Evolutionary conservation across 2,113 vertebrate species (phyloP).

Genomic region (Notothenia rossii): DNA sequence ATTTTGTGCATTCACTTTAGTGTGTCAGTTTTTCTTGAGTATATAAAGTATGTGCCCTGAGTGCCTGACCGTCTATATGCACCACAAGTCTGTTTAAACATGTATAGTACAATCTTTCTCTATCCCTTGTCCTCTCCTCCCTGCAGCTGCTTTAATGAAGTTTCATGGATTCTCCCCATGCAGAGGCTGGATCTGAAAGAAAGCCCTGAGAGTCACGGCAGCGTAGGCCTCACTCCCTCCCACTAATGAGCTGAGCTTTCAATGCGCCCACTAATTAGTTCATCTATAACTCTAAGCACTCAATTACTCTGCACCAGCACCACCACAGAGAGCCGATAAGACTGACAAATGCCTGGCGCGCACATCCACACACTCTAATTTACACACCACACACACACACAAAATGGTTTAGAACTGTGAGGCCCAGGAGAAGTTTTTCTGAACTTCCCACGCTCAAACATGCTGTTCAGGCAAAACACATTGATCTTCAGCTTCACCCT

Average conservation of each 20-base stretch:
- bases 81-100: background rate
- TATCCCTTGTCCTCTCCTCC: constrained; percentile 22
- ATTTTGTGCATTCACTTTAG: background rate
- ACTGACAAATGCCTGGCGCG: constrained; percentile 81
- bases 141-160: constrained; percentile 65
- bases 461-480: constrained; percentile 65
- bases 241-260: constrained; percentile 85
- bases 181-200: constrained; percentile 68
- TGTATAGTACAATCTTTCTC: background rate
- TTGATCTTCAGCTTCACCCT: constrained; percentile 60
- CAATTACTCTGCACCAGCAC: constrained; percentile 83
- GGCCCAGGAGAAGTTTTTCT: constrained; percentile 63
- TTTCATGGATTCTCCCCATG: constrained; percentile 50
- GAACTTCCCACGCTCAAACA: constrained; percentile 73
- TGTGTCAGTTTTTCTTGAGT: background rate
- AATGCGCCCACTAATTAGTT: constrained; percentile 83
- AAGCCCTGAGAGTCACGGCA: constrained; percentile 73
- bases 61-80: background rate
- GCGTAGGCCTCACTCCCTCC: constrained; percentile 76
- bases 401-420: constrained; percentile 47
- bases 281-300: constrained; percentile 88
- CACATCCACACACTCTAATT: background rate
- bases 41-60: too few relatives aligned
- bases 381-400: constrained; percentile 26
- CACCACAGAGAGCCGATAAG: constrained; percentile 80